Base-by-base conservation (phyloP, 2,797 vertebrate genomes). In the Ctenopoma multispine region DNA sequence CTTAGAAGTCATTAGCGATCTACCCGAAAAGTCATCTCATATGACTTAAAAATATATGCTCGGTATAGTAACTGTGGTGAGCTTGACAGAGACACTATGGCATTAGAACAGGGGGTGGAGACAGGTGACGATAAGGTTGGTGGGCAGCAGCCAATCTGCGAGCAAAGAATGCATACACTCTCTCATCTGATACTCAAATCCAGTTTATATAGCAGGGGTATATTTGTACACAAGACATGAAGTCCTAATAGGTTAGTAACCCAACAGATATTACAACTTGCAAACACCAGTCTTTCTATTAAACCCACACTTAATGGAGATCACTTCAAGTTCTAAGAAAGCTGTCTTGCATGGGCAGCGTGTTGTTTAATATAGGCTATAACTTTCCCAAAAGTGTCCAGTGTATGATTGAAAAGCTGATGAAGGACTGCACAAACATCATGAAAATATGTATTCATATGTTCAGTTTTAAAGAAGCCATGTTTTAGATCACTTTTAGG, bases 61-160 rank as follows among this genome's bases (percentile, higher is more conserved):
- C 5, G 1, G 1, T 17, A 53, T 1, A 1, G 14, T 43, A 4
- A 36, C 18, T 18, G 0, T 4, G 1, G 3, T 17, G 0, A 27
- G 1, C 40, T 74, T 82, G 62, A 74, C 18, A 2, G 23, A 1
- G 40, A 20, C 5, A 7, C 4, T 5, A 1, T 5, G 4, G 4
- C 20, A 23, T n/a, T 23, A 13, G 20, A 12, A n/a, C 12, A 41
- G 17, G 36, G 40, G 86, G 88, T 21, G 81, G 79, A 44, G 23
- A 41, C 50, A 43, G 18, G 18, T 68, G 63, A 72, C 55, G 50
- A 6, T 13, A 11, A 13, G 4, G 13, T 53, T 27, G 41, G 31
- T 49, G 3, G 10, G 0, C 62, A 50, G 34, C 57, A 80, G 66
- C 89, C 89, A 90, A 90, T 88, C 81, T 75, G 0, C 17, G 48